Conservation (phyloP, 2,888 invertebrate genomes). For the Stictocephala bisonia region DNA sequence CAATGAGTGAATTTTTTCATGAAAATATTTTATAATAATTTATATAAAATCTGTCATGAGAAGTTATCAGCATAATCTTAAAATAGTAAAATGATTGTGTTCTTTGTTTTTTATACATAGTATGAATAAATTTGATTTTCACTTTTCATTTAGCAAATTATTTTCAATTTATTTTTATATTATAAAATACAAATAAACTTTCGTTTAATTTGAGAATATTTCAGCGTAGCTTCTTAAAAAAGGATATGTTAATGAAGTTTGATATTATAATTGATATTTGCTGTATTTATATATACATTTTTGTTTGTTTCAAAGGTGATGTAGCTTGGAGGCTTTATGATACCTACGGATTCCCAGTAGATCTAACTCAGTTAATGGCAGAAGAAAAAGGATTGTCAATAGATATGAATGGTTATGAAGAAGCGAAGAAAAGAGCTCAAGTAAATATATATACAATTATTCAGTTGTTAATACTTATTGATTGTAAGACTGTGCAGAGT, state of each 20-base stretch:
- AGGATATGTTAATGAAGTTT: neutral
- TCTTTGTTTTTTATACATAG: too few relatives aligned
- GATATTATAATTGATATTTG: neutral
- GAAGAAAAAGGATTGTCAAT: constrained; percentile 93
- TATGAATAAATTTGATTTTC: too few relatives aligned
- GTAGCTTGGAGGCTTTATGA: constrained; percentile 99
- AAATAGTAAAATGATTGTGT: too few relatives aligned
- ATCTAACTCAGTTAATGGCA: constrained; percentile 96
- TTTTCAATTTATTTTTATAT: too few relatives aligned
- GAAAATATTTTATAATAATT: too few relatives aligned
- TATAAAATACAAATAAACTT: too few relatives aligned
- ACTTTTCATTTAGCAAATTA: too few relatives aligned
- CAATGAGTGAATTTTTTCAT: too few relatives aligned
- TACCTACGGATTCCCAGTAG: constrained; percentile 98
- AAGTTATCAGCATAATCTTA: too few relatives aligned
- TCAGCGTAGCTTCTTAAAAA: neutral
- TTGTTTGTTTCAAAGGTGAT: constrained; percentile 70
- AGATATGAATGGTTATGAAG: constrained; percentile 92
- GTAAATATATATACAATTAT: constrained; percentile 61
- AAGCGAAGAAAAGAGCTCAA: constrained; percentile 89
- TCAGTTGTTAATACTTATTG: neutral
- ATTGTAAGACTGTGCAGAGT: neutral
- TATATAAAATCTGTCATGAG: too few relatives aligned
- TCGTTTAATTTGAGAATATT: neutral
- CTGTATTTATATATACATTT: neutral